Evolutionary conservation across 35 echinoderm and acorn worm species (phyloP), one percentile per base, ranked within the genome.

Genomic region (Heliocidaris tuberculata): DNA sequence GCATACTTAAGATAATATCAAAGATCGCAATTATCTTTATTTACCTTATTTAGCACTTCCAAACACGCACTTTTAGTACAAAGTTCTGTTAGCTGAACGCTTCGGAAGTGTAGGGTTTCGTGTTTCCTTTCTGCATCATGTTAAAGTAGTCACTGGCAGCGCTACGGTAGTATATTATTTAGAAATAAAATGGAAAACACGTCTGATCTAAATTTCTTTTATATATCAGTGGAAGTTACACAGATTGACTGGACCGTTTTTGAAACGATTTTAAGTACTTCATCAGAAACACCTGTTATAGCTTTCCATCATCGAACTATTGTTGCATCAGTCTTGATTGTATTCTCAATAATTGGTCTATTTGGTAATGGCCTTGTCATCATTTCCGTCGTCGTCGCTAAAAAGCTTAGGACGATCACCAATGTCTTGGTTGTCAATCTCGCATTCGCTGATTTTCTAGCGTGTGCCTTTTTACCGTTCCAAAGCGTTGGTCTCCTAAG

Each of bases 401-500:
- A 91, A 32, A 96, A 96, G 49, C 96, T 96, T 19, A 95, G 95
- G 42, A 97, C 96, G 7, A 65, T 49, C 35, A 97, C 96, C 85
- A 97, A 97, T 86, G 88, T 85, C n/a, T 94, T 97, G 85, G 93
- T 97, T 0, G 93, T 96, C 86, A 97, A 96, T 89, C 71, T 97
- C 0, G 96, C 96, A 15, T 8, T 95, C 24, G 93, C 96, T 12
- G 96, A 97, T 94, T 54, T 96, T 7, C 19, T 96, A 16, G 54
- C 95, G 10, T 94, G 95, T 50, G 17, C 90, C 47, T 32, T 94
- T 15, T 10, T 95, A 24, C 95, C 95, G 21, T 94, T 95, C 78
- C 56, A 90, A n/a, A 35, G 85, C 8, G 94, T 94, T 12, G 94
- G 56, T 29, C 93, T 96, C 50, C 59, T 97, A 56, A 96, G 95